Percentiles rank a stretch among this genome's conserved stretches.
Evolutionary conservation across 2,888 invertebrate genomes (phyloP).

Genomic region (Emmelina monodactyla): DNA sequence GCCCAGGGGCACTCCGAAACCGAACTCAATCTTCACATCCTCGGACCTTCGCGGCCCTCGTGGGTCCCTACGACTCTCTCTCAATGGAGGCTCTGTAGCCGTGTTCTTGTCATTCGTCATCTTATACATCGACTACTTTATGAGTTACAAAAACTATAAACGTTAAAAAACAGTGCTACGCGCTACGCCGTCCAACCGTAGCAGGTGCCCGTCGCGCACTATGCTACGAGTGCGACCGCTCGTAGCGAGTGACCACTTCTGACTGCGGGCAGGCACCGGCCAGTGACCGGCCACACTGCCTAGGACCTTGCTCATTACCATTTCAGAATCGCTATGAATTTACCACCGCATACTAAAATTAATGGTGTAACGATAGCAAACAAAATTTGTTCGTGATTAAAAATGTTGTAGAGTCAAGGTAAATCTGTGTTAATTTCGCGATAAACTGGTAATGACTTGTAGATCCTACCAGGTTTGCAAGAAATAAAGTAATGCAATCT

Average conservation of each 20-base stretch:
- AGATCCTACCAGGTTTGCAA: too few relatives aligned
- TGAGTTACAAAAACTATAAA: not conserved
- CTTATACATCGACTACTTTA: constrained; percentile 5
- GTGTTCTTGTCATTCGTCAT: constrained; percentile 43
- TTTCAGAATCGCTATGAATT: too few relatives aligned
- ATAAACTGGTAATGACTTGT: too few relatives aligned
- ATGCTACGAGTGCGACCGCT: constrained; percentile 2
- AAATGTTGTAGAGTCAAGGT: too few relatives aligned
- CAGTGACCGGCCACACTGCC: not conserved
- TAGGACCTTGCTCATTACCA: not conserved
- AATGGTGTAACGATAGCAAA: too few relatives aligned
- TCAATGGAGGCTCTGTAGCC: too few relatives aligned
- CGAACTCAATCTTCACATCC: constrained; percentile 64
- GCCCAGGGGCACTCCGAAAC: constrained; percentile 58
- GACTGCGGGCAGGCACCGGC: constrained; percentile 1
- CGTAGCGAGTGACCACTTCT: constrained; percentile 2
- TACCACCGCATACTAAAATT: too few relatives aligned
- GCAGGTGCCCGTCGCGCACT: constrained; percentile 14
- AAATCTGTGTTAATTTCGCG: too few relatives aligned
- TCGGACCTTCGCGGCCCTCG: constrained; percentile 45
- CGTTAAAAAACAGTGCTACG: not conserved
- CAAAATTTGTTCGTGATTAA: too few relatives aligned
- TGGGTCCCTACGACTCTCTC: constrained; percentile 23
- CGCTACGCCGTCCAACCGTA: constrained; percentile 14
- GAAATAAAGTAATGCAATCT: too few relatives aligned